Base-by-base conservation (phyloP, 1,140 invertebrate genomes). In the Neodiprion virginianus region DNA sequence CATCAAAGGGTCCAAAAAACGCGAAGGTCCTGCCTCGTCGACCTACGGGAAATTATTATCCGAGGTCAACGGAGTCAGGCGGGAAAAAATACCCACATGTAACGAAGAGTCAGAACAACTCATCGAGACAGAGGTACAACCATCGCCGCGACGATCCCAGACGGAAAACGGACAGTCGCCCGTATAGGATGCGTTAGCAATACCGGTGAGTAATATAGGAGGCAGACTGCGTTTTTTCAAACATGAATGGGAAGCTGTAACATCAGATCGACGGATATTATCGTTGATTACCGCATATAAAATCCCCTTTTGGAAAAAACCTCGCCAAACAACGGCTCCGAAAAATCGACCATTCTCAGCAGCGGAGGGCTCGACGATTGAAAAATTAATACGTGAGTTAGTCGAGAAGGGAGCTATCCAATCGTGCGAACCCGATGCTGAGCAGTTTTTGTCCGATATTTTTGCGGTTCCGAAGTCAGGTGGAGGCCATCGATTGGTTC, bases 1-100 rank as follows among this genome's bases (percentile, higher is more conserved):
- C 73, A 40, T 48, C 73, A 69, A 17, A 21, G 10, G 68, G 12
- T 12, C 4, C 73, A 74, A 74, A 74, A 74, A 74, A 74, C 67
- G 8, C 12, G 67, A 74, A 69, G 48, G 49, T 50, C 67, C 73
- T 48, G 68, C 67, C 68, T 40, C 28, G 28, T 40, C 28, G 28
- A 1, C 28, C 28, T 40, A 40, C 28, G 28, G 28, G 28, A 1
- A 40, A 40, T 40, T 40, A 40, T 40, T 40, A 40, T 40, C 28
- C 28, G 28, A 4, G 28, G 28, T 40, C 28, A 40, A 40, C 28
- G 28, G 28, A 40, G 28, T 40, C 28, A 40, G 28, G 28, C 28
- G 28, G 28, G 28, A 40, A 40, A 40, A 40, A 40, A 40, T 40
- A 40, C 28, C 28, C 28, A 40, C 28, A 40, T 3, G 28, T 40